Evolutionary conservation across 2,888 invertebrate genomes (phyloP), one percentile per base, ranked within the genome.

Genomic region (Seladonia tumulorum): DNA sequence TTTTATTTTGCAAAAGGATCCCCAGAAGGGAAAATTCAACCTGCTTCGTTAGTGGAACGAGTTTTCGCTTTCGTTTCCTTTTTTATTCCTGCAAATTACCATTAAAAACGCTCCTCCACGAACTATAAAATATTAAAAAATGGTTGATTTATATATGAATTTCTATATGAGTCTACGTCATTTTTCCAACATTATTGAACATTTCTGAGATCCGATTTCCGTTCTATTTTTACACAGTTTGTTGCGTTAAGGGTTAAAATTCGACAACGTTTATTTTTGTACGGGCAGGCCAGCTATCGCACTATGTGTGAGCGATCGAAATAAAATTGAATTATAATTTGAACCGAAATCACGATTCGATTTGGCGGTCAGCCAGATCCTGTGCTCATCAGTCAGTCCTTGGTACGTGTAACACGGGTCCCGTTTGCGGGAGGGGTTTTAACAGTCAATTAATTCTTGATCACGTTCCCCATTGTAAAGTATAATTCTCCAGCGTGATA

Each of bases 361-460:
- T 73, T 68, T 86, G 86, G 80, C 77, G 45, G 22, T 4, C 29
- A 7, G 86, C 83, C 80, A 83, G 66, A 60, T 53, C 10, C 70
- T 49, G 35, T 71, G 73, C 70, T 77, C 86, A 49, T 87, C 80
- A 76, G 77, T 47, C 76, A 53, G 66, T 63, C 63, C 57, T 57
- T 74, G 75, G 74, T 71, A 79, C 82, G 22, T 79, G 77, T 66
- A 79, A 78, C 74, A 49, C 68, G 12, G 60, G 39, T 80, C 77
- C 35, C 74, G 29, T 35, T 22, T 42, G 63, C 76, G 18, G 72
- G 72, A 73, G 39, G 68, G 76, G 75, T 81, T 82, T 84, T 80
- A 84, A 83, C 88, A 81, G 86, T 82, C 88, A 84, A 90, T 90
- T 84, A 88, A 88, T 81, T 82, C 76, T 80, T 90, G 81, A 88